phyloP scores from a whole-genome alignment of 2,888 invertebrate genomes.

The Ernsta delagoae region DNA sequence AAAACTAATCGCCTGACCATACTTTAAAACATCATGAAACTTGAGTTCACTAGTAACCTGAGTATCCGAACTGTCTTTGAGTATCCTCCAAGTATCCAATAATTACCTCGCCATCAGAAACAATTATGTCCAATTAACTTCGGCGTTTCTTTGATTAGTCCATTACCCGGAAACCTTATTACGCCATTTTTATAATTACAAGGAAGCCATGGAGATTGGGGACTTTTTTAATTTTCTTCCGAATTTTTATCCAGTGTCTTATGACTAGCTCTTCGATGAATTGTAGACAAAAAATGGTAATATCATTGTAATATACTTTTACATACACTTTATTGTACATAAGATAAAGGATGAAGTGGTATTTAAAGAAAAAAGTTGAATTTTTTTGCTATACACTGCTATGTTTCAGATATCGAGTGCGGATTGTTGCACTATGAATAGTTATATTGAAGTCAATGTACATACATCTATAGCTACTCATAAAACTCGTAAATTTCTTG shows the following conservation, averaged over 20 bases:
- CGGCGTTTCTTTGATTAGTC: slow-evolving; percentile 26
- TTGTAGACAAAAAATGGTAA: not conserved
- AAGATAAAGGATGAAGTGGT: no score
- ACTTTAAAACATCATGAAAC: not conserved
- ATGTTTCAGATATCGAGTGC: no score
- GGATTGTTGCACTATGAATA: no score
- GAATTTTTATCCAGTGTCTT: slow-evolving; percentile 17
- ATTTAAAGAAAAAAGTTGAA: no score
- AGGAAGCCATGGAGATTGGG: slow-evolving; percentile 20
- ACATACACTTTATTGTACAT: no score
- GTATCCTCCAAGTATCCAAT: slow-evolving; percentile 18
- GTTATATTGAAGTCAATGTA: no score
- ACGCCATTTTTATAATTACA: slow-evolving; percentile 34
- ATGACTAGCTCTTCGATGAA: not conserved
- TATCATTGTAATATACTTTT: no score
- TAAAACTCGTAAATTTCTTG: no score
- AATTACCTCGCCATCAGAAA: slow-evolving; percentile 27
- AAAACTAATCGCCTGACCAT: not conserved
- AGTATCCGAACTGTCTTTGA: not conserved
- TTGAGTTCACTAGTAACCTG: not conserved
- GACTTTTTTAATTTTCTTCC: slow-evolving; percentile 22
- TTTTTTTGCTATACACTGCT: no score
- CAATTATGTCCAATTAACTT: slow-evolving; percentile 32
- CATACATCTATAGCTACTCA: no score
- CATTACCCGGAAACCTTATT: slow-evolving; percentile 30